Evolutionary conservation across 2,888 invertebrate genomes (phyloP).

Genomic region (Thereva nobilitata): DNA sequence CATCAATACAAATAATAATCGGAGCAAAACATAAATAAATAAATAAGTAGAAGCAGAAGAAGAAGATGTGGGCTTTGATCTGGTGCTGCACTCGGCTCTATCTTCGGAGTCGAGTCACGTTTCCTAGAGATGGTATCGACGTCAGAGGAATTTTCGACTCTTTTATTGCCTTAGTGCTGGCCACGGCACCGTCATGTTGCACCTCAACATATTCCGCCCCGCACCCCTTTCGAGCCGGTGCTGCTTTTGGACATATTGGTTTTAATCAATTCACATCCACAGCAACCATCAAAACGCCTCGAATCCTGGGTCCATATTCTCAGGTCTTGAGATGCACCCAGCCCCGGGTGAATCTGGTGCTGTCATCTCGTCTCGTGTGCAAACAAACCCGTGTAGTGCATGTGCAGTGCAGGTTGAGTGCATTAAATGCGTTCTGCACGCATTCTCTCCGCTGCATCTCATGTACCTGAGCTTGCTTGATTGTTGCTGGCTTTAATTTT

Average conservation of each 20-base stretch:
- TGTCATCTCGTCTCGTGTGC: conserved; percentile 30
- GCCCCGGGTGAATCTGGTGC: conserved; percentile 27
- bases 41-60: conserved; percentile 2
- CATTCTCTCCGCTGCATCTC: conserved; percentile 21
- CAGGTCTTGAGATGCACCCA: conserved; percentile 1
- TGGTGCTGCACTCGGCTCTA: conserved; percentile 14
- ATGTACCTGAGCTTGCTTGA: not conserved
- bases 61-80: conserved; percentile 27
- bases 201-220: not conserved
- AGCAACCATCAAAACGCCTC: conserved; percentile 3
- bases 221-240: not conserved
- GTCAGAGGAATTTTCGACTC: conserved; percentile 10
- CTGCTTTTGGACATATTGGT: not conserved
- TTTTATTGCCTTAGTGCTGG: not conserved
- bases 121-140: conserved; percentile 37
- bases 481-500: not conserved
- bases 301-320: not conserved
- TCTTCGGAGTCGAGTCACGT: conserved; percentile 40
- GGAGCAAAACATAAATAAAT: conserved; percentile 8
- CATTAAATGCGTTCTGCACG: conserved; percentile 35
- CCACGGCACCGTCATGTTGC: not conserved
- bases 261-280: conserved; percentile 31
- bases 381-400: conserved; percentile 19
- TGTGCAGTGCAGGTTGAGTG: conserved; percentile 9
- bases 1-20: conserved; percentile 32